Percentiles rank a stretch among this genome's conserved stretches.
phyloP scores from a whole-genome alignment of 1,140 invertebrate species.

The Drosophila nebulosa region DNA sequence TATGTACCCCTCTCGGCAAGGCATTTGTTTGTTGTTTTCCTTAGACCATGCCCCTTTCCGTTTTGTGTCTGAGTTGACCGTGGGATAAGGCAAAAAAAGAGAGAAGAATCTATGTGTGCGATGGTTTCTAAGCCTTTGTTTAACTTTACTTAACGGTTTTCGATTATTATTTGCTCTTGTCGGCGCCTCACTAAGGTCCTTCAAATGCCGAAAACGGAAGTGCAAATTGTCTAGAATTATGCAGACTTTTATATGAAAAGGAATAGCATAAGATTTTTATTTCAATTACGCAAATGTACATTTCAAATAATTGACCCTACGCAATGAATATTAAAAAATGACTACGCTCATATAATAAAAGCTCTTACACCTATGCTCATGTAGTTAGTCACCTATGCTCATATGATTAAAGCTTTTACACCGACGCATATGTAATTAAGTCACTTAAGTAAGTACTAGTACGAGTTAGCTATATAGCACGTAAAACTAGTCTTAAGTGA shows the following conservation, averaged over 20 bases:
- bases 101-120: not conserved
- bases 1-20: no score
- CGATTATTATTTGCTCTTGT: not conserved
- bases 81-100: conserved; percentile 31
- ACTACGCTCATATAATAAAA: no score
- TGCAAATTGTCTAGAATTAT: not conserved
- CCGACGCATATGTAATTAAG: no score
- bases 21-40: conserved; percentile 10
- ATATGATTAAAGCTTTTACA: no score
- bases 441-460: no score
- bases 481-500: no score
- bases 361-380: no score
- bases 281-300: not conserved
- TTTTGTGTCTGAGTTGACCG: conserved; percentile 13
- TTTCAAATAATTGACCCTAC: no score
- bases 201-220: conserved; percentile 4
- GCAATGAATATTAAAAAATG: no score
- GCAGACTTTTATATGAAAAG: not conserved
- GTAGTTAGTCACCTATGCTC: no score
- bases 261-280: no score
- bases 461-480: no score
- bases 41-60: conserved; percentile 17
- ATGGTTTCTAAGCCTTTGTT: conserved; percentile 43
- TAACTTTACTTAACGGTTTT: conserved; percentile 50
- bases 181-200: not conserved